Evolutionary conservation across 2,888 invertebrate genomes (phyloP).

Genomic region (Oxystoma pomonae): DNA sequence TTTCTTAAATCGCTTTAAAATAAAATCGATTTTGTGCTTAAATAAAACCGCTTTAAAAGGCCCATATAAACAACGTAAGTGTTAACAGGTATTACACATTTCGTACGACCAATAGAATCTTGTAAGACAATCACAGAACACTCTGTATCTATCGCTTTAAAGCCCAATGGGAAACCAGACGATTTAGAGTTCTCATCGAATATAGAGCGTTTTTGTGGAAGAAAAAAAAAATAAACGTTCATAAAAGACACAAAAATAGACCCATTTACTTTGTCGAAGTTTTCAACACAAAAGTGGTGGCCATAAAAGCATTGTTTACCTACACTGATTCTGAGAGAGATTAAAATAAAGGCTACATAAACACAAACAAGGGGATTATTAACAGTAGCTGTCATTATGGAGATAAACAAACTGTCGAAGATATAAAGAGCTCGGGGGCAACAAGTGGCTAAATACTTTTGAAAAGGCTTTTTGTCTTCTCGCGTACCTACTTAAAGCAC

Average conservation of each 20-base stretch:
- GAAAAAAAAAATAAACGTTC: too few species aligned
- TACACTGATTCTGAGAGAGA: neutral
- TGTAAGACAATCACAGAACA: too few species aligned
- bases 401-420: neutral
- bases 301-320: neutral
- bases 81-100: too few species aligned
- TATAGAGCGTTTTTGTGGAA: neutral
- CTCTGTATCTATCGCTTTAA: too few species aligned
- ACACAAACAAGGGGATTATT: neutral
- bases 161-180: neutral
- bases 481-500: too few species aligned
- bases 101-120: too few species aligned
- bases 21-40: too few species aligned
- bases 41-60: too few species aligned
- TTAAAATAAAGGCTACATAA: neutral
- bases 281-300: too few species aligned
- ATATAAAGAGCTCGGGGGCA: neutral
- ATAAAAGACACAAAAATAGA: neutral
- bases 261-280: neutral
- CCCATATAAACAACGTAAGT: too few species aligned
- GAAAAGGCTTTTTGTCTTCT: neutral
- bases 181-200: neutral
- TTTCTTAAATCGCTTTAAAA: too few species aligned
- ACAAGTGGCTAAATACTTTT: neutral
- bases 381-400: neutral